Percentiles rank a stretch among this genome's conserved stretches.
phyloP scores from a whole-genome alignment of 1,140 invertebrate genomes.

The Brachionus manjavacas region DNA sequence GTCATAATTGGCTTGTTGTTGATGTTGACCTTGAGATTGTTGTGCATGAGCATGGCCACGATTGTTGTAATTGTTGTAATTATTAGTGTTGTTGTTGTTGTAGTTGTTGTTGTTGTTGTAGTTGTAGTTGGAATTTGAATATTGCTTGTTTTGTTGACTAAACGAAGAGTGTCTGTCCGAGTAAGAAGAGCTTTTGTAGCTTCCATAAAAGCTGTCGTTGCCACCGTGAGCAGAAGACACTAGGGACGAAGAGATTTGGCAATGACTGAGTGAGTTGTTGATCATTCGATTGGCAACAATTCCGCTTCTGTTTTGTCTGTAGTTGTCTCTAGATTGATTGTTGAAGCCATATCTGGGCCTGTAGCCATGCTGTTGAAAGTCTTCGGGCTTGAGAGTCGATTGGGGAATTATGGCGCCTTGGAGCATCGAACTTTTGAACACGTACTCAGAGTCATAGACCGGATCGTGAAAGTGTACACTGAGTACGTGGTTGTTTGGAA shows the following conservation, averaged over 20 bases:
- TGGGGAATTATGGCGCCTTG: not conserved
- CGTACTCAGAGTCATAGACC: constrained; percentile 13
- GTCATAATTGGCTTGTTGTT: not conserved
- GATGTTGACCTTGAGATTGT: not conserved
- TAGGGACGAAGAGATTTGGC: not conserved
- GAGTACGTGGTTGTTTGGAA: constrained; percentile 18
- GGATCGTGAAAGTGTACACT: constrained; percentile 40
- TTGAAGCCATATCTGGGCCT: constrained; percentile 31
- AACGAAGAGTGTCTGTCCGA: not conserved
- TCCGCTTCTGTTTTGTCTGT: constrained; percentile 2
- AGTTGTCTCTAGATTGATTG: not conserved
- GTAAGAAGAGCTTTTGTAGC: constrained; percentile 2
- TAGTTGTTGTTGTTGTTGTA: not conserved
- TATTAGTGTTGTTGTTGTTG: not conserved
- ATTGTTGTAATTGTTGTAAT: not conserved
- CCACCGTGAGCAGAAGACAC: constrained; percentile 26
- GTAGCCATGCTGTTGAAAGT: not conserved
- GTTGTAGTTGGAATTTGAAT: not conserved
- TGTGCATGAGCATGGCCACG: too few species aligned
- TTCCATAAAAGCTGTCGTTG: constrained; percentile 1
- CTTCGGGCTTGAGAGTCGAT: not conserved
- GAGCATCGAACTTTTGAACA: not conserved
- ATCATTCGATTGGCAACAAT: not conserved
- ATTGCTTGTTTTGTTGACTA: not conserved
- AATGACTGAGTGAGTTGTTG: not conserved